Conservation (phyloP, 2,888 invertebrate species). For the Agonopterix subpropinquella region DNA sequence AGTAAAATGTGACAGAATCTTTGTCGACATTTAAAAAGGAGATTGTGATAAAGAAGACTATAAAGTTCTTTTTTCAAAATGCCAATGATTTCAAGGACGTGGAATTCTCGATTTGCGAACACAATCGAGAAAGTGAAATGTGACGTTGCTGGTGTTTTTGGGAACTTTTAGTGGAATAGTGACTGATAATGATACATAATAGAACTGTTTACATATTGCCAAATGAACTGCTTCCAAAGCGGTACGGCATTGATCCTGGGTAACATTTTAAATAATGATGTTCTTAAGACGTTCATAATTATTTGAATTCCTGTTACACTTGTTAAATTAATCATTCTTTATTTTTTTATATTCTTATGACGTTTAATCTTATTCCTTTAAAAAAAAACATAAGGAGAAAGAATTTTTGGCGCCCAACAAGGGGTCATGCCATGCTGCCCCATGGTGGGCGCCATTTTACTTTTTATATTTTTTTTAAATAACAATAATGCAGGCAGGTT, state of each 20-base stretch:
- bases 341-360: no score
- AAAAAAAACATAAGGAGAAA: no score
- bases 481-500: no score
- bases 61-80: slow-evolving; percentile 8
- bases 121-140: background rate
- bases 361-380: no score
- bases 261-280: slow-evolving; percentile 23
- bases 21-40: background rate
- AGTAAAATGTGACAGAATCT: background rate
- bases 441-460: no score
- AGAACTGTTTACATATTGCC: slow-evolving; percentile 68
- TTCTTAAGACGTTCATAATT: no score
- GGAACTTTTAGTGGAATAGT: slow-evolving; percentile 1
- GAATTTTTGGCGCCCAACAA: no score
- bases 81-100: slow-evolving; percentile 7
- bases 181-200: slow-evolving; percentile 56
- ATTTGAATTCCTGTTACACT: no score
- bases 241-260: slow-evolving; percentile 59
- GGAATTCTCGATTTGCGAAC: slow-evolving; percentile 7
- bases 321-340: no score
- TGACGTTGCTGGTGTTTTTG: background rate
- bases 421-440: no score
- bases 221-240: slow-evolving; percentile 65
- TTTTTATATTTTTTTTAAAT: no score
- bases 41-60: background rate